Evolutionary conservation across 2,888 invertebrate species (phyloP), one percentile per base, ranked within the genome.

Genomic region (Lymantria monacha): DNA sequence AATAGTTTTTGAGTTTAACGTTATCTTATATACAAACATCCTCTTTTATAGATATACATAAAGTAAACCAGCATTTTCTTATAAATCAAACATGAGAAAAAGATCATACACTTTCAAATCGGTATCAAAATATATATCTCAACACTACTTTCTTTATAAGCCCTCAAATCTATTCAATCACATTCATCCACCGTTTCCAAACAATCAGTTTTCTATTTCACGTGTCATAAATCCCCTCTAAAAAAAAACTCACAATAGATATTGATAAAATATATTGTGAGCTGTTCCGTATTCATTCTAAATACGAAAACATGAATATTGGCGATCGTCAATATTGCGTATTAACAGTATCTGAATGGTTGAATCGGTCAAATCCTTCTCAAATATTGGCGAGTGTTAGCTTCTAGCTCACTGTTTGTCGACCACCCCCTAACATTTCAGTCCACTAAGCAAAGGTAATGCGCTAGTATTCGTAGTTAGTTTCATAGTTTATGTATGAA

Each of bases 321-420:
- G 51, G 38, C 44, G 45, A 49, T 12, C 43, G 46, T 42, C 51
- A 57, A 59, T 57, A 52, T 33, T 13, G 38, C 36, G 53, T 55
- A 55, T 59, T 63, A 59, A 47, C 44, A 36, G 44, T 22, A 41
- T 15, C 36, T 46, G 45, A 44, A 54, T 49, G 48, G 54, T 53
- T 46, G 47, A 61, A 59, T 56, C 48, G 54, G 49, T 22, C 61
- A 58, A 68, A 61, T 61, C 57, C 61, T 55, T 57, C 56, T 82
- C 79, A 81, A 78, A 83, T 79, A 82, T 84, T 85, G 81, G 77
- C 76, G 54, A 48, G 61, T 59, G 61, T 53, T 69, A 68, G 69
- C 72, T 72, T 63, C 59, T 59, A 59, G 50, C 42, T 72, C 30
- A 13, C 10, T 44, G 67, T 79, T 68, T 75, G 71, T 66, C 49